Percentiles rank a stretch among this genome's conserved stretches.
phyloP scores from a whole-genome alignment of 2,888 invertebrate genomes.

The Erannis defoliaria region DNA sequence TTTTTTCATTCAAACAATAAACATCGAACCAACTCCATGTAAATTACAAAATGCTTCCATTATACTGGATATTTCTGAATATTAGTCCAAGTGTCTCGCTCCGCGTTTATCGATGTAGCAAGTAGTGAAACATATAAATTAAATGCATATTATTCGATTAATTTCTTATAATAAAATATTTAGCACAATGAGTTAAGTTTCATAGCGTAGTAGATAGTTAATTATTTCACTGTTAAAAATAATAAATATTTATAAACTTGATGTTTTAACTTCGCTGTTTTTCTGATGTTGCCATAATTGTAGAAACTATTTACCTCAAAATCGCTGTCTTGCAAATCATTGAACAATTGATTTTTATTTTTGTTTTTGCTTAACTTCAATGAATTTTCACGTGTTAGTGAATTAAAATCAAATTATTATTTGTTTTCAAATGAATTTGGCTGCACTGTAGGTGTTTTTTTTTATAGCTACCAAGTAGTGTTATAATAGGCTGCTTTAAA shows the following conservation, averaged over 20 bases:
- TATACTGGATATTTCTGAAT: constrained; percentile 58
- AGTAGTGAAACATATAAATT: constrained; percentile 54
- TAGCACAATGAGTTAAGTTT: constrained; percentile 66
- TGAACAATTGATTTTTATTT: constrained; percentile 29
- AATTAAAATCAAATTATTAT: constrained; percentile 28
- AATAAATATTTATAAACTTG: constrained; percentile 37
- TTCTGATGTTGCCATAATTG: constrained; percentile 80
- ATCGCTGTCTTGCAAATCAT: constrained; percentile 58
- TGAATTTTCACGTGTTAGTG: constrained; percentile 30
- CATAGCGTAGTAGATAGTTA: constrained; percentile 66
- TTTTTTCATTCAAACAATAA: too few species aligned
- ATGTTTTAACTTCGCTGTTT: constrained; percentile 43
- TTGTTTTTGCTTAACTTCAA: constrained; percentile 33
- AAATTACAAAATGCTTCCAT: constrained; percentile 61
- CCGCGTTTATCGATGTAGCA: constrained; percentile 53
- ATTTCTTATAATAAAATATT: constrained; percentile 22
- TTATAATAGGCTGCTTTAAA: too few species aligned
- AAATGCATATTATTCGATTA: constrained; percentile 1
- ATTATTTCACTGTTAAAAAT: constrained; percentile 52
- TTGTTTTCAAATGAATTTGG: constrained; percentile 10
- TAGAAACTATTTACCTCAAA: constrained; percentile 79
- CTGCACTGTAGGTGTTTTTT: constrained; percentile 17
- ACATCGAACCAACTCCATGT: constrained; percentile 61
- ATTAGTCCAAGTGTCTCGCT: constrained; percentile 79
- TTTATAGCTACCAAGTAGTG: constrained; percentile 8